These are phyloP conservation scores for Drosophila koepferae DNA, from an alignment of 2,888 invertebrate genomes.

Conservation along the genomic window DNA sequence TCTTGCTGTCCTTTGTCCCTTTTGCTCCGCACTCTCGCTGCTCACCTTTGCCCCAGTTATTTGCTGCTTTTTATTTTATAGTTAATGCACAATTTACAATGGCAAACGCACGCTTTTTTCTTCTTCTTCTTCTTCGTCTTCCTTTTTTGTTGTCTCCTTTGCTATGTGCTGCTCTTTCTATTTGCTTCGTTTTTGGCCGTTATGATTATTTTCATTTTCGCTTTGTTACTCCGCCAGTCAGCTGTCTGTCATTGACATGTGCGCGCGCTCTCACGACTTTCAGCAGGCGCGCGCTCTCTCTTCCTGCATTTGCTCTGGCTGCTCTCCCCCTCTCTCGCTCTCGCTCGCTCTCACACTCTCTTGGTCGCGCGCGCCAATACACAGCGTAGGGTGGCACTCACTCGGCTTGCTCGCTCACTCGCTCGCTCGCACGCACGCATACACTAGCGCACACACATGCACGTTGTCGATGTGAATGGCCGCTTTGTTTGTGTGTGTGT, in stretches of 20 bases:
- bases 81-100: constrained; percentile 34
- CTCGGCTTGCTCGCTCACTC: not conserved
- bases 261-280: constrained; percentile 58
- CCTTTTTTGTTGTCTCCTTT: constrained; percentile 35
- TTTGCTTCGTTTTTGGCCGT: constrained; percentile 10
- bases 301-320: constrained; percentile 13
- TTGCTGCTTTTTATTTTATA: constrained; percentile 6
- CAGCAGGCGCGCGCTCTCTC: constrained; percentile 33
- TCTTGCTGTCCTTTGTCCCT: constrained; percentile 9
- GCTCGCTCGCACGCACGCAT: constrained; percentile 6
- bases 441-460: constrained; percentile 19
- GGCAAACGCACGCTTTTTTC: constrained; percentile 1
- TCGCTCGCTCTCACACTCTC: constrained; percentile 12
- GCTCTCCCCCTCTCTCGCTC: constrained; percentile 13
- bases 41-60: not conserved
- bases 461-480: constrained; percentile 62
- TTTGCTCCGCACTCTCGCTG: not conserved
- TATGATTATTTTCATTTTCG: constrained; percentile 39
- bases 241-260: constrained; percentile 77
- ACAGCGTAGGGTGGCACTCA: constrained; percentile 47
- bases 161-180: constrained; percentile 21
- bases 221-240: constrained; percentile 58
- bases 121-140: not conserved
- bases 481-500: constrained; percentile 28
- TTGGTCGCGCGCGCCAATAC: constrained; percentile 39